Conservation (phyloP, 1,140 invertebrate genomes). For the Drosophila melanica region DNA sequence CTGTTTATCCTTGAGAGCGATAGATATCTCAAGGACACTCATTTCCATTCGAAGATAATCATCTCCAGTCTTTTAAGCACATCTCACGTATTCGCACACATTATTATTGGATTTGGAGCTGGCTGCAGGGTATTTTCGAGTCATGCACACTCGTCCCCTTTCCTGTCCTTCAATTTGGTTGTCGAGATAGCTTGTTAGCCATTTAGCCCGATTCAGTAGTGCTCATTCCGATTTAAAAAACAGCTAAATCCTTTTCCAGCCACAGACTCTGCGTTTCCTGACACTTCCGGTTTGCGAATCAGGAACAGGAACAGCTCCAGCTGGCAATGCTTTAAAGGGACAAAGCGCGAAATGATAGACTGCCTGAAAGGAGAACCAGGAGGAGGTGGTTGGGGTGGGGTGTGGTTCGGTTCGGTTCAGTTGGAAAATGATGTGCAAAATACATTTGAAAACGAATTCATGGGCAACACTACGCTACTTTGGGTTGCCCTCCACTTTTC, state of each 20-base stretch:
- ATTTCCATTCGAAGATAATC: too few relatives aligned
- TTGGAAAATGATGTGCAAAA: conserved; percentile 40
- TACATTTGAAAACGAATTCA: conserved; percentile 50
- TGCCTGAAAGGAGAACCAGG: neutral
- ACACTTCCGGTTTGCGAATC: conserved; percentile 29
- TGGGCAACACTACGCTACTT: neutral
- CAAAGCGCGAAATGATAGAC: conserved; percentile 37
- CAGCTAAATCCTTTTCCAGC: conserved; percentile 30
- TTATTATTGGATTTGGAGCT: too few relatives aligned
- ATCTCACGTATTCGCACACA: too few relatives aligned
- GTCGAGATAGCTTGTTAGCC: neutral
- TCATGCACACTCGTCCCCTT: too few relatives aligned
- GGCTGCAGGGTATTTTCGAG: too few relatives aligned
- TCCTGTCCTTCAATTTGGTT: too few relatives aligned
- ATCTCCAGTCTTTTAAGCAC: too few relatives aligned
- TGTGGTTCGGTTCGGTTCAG: neutral
- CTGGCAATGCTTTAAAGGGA: conserved; percentile 12
- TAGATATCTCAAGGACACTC: too few relatives aligned
- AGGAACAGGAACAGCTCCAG: neutral
- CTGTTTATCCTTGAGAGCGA: too few relatives aligned
- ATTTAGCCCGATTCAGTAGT: conserved; percentile 9
- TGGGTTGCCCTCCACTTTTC: neutral
- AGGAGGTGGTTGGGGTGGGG: neutral
- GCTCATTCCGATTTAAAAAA: conserved; percentile 23
- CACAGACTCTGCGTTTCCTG: conserved; percentile 42